phyloP scores from a whole-genome alignment of 1,140 invertebrate genomes.

The Drosophila tsacasi region DNA sequence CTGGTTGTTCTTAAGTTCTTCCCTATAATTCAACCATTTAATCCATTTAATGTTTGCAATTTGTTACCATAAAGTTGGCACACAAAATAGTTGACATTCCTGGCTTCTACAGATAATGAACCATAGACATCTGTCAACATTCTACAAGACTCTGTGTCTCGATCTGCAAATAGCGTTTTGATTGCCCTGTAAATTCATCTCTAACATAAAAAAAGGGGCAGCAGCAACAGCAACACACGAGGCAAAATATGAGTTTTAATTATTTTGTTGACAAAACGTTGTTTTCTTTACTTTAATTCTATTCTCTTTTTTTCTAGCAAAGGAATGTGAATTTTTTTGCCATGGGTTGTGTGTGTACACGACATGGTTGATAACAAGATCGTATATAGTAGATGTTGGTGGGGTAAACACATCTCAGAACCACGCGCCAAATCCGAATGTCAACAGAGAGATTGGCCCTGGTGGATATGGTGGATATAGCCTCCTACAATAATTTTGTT shows the following conservation, averaged over 20 bases:
- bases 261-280: conserved; percentile 73
- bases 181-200: conserved; percentile 52
- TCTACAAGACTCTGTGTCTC: conserved; percentile 23
- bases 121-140: conserved; percentile 43
- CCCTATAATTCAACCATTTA: neutral
- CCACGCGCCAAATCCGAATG: conserved; percentile 70
- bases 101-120: conserved; percentile 18
- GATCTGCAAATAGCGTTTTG: conserved; percentile 42
- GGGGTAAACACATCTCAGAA: conserved; percentile 64
- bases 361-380: conserved; percentile 41
- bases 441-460: conserved; percentile 64
- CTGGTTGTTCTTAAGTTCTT: too few relatives aligned
- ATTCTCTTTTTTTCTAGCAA: conserved; percentile 44
- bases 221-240: conserved; percentile 15
- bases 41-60: conserved; percentile 1
- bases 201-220: conserved; percentile 56
- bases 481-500: conserved; percentile 23
- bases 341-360: conserved; percentile 10
- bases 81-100: conserved; percentile 13
- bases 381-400: conserved; percentile 55
- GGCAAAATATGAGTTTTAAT: conserved; percentile 55
- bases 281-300: conserved; percentile 61
- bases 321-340: conserved; percentile 67
- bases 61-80: neutral
- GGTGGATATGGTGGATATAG: conserved; percentile 7